Conservation (phyloP, 2,113 vertebrate genomes). For the Mesembrinibis cayennensis region DNA sequence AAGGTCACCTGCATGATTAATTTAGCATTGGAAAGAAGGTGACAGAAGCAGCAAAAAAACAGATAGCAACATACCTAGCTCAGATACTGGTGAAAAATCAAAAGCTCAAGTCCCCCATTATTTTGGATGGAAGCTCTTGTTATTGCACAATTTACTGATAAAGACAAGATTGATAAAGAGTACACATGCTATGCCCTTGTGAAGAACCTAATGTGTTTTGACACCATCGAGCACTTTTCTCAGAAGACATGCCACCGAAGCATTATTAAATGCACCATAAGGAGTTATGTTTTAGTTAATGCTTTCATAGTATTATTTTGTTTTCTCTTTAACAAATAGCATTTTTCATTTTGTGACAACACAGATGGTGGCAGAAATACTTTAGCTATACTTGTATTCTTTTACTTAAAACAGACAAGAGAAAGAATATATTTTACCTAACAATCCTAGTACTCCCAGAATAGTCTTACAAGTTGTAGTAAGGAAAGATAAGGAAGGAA, state of each 20-base stretch:
- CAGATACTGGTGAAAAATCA: constrained; percentile 2
- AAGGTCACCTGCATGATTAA: constrained; percentile 50
- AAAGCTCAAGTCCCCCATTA: background rate
- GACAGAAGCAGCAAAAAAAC: background rate
- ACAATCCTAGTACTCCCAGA: background rate
- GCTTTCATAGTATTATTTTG: background rate
- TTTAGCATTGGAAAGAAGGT: background rate
- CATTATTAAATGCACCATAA: background rate
- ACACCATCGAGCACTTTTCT: background rate
- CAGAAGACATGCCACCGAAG: background rate
- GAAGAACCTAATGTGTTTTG: background rate
- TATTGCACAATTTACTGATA: constrained; percentile 17
- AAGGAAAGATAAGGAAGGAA: background rate
- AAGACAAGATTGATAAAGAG: background rate
- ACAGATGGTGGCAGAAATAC: background rate
- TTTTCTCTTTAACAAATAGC: background rate
- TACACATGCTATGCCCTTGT: background rate
- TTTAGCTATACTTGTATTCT: background rate
- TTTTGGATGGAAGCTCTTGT: background rate
- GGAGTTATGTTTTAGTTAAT: background rate
- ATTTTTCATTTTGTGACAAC: background rate
- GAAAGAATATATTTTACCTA: background rate
- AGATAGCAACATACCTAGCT: background rate
- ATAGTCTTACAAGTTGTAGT: background rate
- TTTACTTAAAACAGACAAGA: background rate